phyloP scores from a whole-genome alignment of 2,888 invertebrate genomes.

The Conchocele bisecta region DNA sequence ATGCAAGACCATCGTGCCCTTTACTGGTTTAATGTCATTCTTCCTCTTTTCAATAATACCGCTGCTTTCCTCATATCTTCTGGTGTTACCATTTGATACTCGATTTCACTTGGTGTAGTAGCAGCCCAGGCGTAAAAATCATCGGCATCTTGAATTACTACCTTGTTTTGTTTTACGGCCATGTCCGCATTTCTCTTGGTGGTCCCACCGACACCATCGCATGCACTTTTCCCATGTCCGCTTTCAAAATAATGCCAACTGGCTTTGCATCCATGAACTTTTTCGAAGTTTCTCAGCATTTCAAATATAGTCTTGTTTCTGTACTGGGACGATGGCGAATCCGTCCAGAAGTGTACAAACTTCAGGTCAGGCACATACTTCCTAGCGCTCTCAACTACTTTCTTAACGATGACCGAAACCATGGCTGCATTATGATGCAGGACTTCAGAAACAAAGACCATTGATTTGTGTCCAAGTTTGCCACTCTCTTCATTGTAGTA shows the following conservation, averaged over 20 bases:
- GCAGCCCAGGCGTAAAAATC: conserved; percentile 14
- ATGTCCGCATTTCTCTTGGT: conserved; percentile 12
- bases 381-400: conserved; percentile 1
- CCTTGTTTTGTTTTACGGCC: conserved; percentile 9
- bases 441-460: conserved; percentile 46
- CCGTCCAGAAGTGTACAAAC: conserved; percentile 39
- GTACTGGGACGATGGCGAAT: conserved; percentile 36
- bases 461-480: conserved; percentile 26
- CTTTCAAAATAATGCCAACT: conserved; percentile 35
- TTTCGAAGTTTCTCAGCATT: not conserved
- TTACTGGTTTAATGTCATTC: conserved; percentile 18
- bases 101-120: conserved; percentile 4
- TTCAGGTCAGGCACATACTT: conserved; percentile 1
- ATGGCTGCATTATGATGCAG: conserved; percentile 37
- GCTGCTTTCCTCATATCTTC: not conserved
- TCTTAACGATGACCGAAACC: conserved; percentile 24
- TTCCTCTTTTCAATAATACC: not conserved
- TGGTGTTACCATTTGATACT: not conserved
- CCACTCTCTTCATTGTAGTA: conserved; percentile 21
- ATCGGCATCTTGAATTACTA: conserved; percentile 13
- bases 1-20: conserved; percentile 40
- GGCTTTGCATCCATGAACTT: not conserved
- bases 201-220: conserved; percentile 10
- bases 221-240: conserved; percentile 30
- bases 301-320: conserved; percentile 20